Evolutionary conservation across 2,888 invertebrate genomes (phyloP).

Genomic region (Tetheella fluctuosa): DNA sequence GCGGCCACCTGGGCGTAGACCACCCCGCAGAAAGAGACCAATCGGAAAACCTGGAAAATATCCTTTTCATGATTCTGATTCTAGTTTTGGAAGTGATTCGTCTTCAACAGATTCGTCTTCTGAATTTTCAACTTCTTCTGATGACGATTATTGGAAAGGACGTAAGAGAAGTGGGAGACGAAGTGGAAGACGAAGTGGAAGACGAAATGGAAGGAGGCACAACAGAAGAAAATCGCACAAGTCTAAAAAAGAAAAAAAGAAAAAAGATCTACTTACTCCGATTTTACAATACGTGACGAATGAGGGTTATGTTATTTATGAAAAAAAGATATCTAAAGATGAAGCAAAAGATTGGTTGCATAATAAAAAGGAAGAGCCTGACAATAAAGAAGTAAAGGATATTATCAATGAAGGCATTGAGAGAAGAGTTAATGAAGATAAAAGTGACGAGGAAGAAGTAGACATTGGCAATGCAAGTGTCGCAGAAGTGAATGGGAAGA

Average conservation of each 20-base stretch:
- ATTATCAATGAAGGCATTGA: slow-evolving; percentile 23
- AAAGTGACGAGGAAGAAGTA: slow-evolving; percentile 20
- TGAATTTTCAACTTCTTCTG: slow-evolving; percentile 45
- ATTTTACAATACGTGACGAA: slow-evolving; percentile 74
- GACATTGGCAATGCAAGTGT: slow-evolving; percentile 4
- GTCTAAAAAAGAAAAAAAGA: slow-evolving; percentile 34
- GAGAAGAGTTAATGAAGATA: slow-evolving; percentile 25
- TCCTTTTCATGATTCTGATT: slow-evolving; percentile 28
- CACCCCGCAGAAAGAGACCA: slow-evolving; percentile 21
- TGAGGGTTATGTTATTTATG: slow-evolving; percentile 75
- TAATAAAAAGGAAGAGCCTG: slow-evolving; percentile 36
- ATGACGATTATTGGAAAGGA: slow-evolving; percentile 51
- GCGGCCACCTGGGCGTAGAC: slow-evolving; percentile 23
- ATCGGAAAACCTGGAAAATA: slow-evolving; percentile 19
- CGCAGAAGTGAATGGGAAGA: neutral
- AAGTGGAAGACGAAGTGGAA: slow-evolving; percentile 24
- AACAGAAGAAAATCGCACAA: slow-evolving; percentile 36
- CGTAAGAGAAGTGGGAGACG: slow-evolving; percentile 31
- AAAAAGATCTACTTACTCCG: slow-evolving; percentile 59
- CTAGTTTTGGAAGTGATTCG: slow-evolving; percentile 28
- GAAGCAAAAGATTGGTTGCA: slow-evolving; percentile 71
- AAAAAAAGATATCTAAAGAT: slow-evolving; percentile 66
- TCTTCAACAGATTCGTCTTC: slow-evolving; percentile 33
- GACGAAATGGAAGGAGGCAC: slow-evolving; percentile 35
- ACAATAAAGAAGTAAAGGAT: slow-evolving; percentile 17